Evolutionary conservation across 2,113 vertebrate genomes (phyloP), one percentile per base, ranked within the genome.

Genomic region (Sylvicapra grimmia): DNA sequence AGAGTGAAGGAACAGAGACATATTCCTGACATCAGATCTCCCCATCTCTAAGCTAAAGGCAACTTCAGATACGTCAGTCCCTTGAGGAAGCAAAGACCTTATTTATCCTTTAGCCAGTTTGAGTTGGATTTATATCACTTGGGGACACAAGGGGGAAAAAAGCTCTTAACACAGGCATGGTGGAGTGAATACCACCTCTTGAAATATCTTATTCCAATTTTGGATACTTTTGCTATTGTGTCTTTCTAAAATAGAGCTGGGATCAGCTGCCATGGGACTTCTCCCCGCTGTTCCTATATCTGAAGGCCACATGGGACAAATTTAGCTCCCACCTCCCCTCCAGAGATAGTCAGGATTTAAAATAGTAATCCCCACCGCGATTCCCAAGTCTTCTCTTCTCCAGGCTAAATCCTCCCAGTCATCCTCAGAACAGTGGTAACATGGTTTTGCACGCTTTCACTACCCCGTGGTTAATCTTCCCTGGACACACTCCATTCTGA

Each of bases 121-220:
- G 44, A 93, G 44, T 59, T 97, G 65, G 49, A 63, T 49, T 97
- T 87, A 86, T 75, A 84, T 25, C 63, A 96, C 58, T 89, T 93
- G 29, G 47, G n/a, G n/a, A n/a, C n/a, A n/a, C n/a, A n/a, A n/a
- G n/a, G n/a, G n/a, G n/a, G n/a, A n/a, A n/a, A n/a, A n/a, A n/a
- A n/a, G n/a, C 15, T 89, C 51, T 58, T 89, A 94, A 90, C 8
- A 92, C 31, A 86, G 75, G 31, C 23, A 86, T 14, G 19, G 31
- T 93, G 63, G 25, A 75, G 21, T 85, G 90, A 92, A 90, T 11
- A 86, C 15, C 77, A 93, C 25, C 44, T 92, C 89, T 93, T 86
- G n/a, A 94, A 97, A 87, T 91, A 94, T 33, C 23, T 77, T 75
- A 33, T 93, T 96, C 68, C n/a, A 96, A 75, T 89, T 96, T 23